A percentile compares a stretch with the other conserved stretches of the same genome.
These are phyloP conservation scores for Ceratosolen fusciceps DNA, from an alignment of 1,140 invertebrate genomes.

Conservation along the genomic window DNA sequence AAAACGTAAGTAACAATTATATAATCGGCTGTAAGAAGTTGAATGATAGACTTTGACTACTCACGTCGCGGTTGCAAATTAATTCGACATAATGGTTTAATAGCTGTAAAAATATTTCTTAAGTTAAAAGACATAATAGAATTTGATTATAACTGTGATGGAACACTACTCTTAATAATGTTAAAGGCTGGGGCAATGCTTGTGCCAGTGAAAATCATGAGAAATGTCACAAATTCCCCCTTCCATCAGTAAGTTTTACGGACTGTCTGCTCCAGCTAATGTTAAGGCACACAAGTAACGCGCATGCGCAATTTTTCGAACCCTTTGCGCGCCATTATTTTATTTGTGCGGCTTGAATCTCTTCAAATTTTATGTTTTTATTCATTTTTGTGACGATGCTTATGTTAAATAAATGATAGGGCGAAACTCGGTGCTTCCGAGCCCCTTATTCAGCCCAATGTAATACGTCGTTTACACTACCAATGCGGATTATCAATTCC, in stretches of 20 bases:
- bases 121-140: conserved; percentile 41
- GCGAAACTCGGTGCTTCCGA: not conserved
- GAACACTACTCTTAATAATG: too few relatives aligned
- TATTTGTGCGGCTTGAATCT: conserved; percentile 2
- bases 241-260: too few relatives aligned
- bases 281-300: not conserved
- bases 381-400: too few relatives aligned
- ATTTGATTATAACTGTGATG: too few relatives aligned
- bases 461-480: too few relatives aligned
- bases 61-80: conserved; percentile 28
- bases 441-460: too few relatives aligned
- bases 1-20: conserved; percentile 34
- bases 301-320: conserved; percentile 27
- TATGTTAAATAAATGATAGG: not conserved
- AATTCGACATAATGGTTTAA: conserved; percentile 21
- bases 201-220: too few relatives aligned
- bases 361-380: too few relatives aligned
- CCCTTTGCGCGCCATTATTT: conserved; percentile 17
- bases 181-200: too few relatives aligned
- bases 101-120: conserved; percentile 38
- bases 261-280: too few relatives aligned
- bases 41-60: not conserved
- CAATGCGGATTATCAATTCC: not conserved
- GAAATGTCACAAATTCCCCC: too few relatives aligned
- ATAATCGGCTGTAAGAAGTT: conserved; percentile 28